Evolutionary conservation across 92 coral and sea anemone species (phyloP).

Genomic region (Galaxea fascicularis): DNA sequence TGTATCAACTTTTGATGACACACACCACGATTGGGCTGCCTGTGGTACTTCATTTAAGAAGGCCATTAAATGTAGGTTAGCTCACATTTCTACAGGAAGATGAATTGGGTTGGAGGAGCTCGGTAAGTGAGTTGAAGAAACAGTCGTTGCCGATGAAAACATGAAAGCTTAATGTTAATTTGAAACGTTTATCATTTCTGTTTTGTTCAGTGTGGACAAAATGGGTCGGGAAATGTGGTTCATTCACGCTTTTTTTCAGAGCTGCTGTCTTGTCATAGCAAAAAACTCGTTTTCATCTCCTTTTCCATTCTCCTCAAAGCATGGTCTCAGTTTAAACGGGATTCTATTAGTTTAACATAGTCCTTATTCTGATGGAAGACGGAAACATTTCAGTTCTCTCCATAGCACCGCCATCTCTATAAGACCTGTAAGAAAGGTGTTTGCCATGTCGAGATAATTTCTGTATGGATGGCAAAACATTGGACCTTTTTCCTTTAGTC

Average conservation of each 20-base stretch:
- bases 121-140: conserved; percentile 26
- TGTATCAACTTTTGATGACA: too few species aligned
- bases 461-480: too few species aligned
- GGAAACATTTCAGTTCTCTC: too few species aligned
- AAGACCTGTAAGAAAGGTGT: too few species aligned
- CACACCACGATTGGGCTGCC: too few species aligned
- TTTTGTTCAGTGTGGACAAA: neutral
- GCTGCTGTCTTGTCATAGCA: neutral
- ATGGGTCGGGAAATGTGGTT: neutral
- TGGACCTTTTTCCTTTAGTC: too few species aligned
- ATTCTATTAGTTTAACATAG: too few species aligned
- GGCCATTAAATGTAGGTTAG: neutral
- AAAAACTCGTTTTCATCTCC: neutral
- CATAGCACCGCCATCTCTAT: too few species aligned
- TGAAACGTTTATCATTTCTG: neutral
- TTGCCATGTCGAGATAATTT: too few species aligned
- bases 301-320: too few species aligned
- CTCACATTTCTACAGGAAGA: neutral
- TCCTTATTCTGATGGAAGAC: too few species aligned
- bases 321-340: too few species aligned
- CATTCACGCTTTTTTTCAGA: neutral
- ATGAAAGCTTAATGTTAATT: neutral
- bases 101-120: conserved; percentile 62
- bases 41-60: conserved; percentile 22
- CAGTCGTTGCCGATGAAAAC: neutral